These are phyloP conservation scores for Acanthosepion lycidas DNA, from an alignment of 2,888 invertebrate species.

Conservation along the genomic window DNA sequence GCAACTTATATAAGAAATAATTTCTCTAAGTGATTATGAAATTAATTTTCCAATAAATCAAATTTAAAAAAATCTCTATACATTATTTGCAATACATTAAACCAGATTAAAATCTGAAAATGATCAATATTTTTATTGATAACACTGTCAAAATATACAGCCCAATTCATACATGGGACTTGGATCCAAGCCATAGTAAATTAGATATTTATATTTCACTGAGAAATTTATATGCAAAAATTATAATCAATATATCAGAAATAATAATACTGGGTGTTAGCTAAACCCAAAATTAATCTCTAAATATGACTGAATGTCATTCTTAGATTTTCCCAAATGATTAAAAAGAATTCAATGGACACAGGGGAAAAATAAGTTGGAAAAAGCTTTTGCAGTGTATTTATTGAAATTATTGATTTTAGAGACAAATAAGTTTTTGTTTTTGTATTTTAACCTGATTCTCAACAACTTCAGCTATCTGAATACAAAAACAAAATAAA, in stretches of 20 bases:
- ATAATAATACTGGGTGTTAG: not conserved
- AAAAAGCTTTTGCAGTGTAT: not conserved
- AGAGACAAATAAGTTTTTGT: too few relatives aligned
- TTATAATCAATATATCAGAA: not conserved
- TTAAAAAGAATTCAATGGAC: not conserved
- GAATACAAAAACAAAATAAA: too few relatives aligned
- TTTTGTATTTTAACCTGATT: too few relatives aligned
- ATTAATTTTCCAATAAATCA: too few relatives aligned
- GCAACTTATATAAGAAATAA: too few relatives aligned
- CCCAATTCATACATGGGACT: not conserved
- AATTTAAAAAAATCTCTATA: too few relatives aligned
- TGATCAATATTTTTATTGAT: too few relatives aligned
- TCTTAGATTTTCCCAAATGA: not conserved
- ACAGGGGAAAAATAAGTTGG: not conserved
- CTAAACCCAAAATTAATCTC: not conserved
- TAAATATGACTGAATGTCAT: not conserved
- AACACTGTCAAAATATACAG: not conserved
- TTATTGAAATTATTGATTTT: too few relatives aligned
- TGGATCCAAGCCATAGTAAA: not conserved
- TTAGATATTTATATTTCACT: not conserved
- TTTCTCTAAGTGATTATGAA: too few relatives aligned
- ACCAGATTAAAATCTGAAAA: too few relatives aligned
- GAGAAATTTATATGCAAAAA: not conserved
- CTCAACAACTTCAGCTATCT: too few relatives aligned
- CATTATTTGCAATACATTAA: too few relatives aligned